These are phyloP conservation scores for Caenorhabditis becei DNA, from an alignment of 2,888 invertebrate species.

Conservation along the genomic window DNA sequence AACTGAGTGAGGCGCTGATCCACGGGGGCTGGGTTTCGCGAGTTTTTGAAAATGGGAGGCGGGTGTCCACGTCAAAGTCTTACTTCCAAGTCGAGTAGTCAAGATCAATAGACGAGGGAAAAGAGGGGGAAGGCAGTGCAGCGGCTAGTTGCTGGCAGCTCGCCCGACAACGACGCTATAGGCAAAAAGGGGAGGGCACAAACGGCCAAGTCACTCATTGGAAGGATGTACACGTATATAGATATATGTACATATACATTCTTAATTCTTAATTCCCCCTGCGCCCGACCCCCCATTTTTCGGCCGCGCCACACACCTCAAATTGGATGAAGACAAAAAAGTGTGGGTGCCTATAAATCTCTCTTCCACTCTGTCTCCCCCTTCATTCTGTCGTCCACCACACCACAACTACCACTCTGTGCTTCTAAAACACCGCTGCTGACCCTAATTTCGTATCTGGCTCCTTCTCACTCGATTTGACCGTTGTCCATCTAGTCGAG, in stretches of 20 bases:
- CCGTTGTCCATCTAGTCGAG: constrained; percentile 5
- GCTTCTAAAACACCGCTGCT: constrained; percentile 9
- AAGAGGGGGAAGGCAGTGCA: constrained; percentile 45
- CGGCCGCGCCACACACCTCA: constrained; percentile 21
- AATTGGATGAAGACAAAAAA: constrained; percentile 29
- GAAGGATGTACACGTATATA: constrained; percentile 50
- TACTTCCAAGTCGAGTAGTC: constrained; percentile 54
- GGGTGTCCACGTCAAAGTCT: constrained; percentile 57
- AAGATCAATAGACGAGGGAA: constrained; percentile 55
- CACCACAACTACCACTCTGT: constrained; percentile 2
- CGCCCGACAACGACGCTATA: constrained; percentile 54
- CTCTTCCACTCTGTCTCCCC: constrained; percentile 8
- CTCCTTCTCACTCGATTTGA: neutral
- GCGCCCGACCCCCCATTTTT: constrained; percentile 6
- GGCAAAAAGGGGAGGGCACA: constrained; percentile 54
- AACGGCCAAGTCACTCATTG: constrained; percentile 59
- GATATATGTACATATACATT: constrained; percentile 46
- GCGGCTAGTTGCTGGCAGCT: constrained; percentile 55
- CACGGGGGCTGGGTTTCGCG: constrained; percentile 60
- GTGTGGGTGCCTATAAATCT: constrained; percentile 38
- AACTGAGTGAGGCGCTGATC: constrained; percentile 61
- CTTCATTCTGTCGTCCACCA: constrained; percentile 8
- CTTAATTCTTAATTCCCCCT: constrained; percentile 21
- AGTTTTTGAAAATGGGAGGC: constrained; percentile 61
- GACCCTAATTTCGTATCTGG: constrained; percentile 16